Conservation (phyloP, 2,888 invertebrate species). For the Arge pagana region DNA sequence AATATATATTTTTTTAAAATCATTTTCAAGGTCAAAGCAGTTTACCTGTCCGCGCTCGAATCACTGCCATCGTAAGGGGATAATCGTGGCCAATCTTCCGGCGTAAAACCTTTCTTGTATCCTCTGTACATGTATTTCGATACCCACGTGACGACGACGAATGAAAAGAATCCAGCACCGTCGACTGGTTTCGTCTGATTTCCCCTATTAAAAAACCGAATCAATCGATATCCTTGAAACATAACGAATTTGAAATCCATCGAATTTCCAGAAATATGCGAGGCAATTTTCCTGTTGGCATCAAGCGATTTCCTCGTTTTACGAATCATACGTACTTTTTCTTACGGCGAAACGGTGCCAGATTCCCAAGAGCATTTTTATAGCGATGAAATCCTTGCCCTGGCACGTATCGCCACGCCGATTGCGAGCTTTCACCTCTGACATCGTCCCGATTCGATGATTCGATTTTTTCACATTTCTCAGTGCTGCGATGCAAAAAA, state of each 20-base stretch:
- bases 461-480: too few species aligned
- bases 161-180: conserved; percentile 59
- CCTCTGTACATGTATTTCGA: conserved; percentile 60
- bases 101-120: conserved; percentile 56
- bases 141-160: conserved; percentile 61
- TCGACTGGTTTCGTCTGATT: conserved; percentile 56
- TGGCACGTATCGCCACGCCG: conserved; percentile 38
- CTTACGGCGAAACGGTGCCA: conserved; percentile 45
- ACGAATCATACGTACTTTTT: conserved; percentile 35
- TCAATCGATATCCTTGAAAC: conserved; percentile 2
- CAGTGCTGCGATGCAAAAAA: too few species aligned
- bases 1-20: conserved; percentile 4
- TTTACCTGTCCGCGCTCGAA: conserved; percentile 60
- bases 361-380: conserved; percentile 43
- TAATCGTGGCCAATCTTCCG: conserved; percentile 53
- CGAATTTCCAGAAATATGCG: too few species aligned
- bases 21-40: conserved; percentile 2
- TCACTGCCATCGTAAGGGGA: conserved; percentile 60
- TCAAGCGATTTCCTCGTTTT: too few species aligned
- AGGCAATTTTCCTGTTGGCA: too few species aligned
- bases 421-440: too few species aligned
- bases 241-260: too few species aligned
- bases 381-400: conserved; percentile 39
- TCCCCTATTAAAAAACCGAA: conserved; percentile 37
- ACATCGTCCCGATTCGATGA: too few species aligned